Conservation (phyloP, 2,888 invertebrate species). For the Philhelius pedissequus region DNA sequence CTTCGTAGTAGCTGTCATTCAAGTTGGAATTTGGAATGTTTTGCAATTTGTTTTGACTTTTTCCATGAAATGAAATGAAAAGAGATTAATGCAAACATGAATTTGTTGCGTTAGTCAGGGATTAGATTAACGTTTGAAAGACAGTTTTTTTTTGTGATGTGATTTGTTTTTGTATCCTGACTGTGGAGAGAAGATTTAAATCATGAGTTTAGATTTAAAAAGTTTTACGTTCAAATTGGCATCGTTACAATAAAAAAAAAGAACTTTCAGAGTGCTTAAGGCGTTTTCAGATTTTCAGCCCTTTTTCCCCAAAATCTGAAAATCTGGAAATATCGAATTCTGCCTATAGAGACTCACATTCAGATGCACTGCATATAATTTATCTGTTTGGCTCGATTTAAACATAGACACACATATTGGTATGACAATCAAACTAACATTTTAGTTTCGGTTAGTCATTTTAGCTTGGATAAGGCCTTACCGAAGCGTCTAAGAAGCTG, state of each 20-base stretch:
- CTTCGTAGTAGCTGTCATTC: constrained; percentile 37
- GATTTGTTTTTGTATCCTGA: constrained; percentile 1
- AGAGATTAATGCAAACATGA: constrained; percentile 6
- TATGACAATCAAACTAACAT: too few relatives aligned
- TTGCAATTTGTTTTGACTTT: constrained; percentile 67
- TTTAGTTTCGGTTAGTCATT: too few relatives aligned
- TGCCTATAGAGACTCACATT: too few relatives aligned
- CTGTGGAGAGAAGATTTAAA: neutral
- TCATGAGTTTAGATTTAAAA: neutral
- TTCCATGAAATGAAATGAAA: constrained; percentile 18
- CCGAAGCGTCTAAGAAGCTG: too few relatives aligned
- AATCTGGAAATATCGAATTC: too few relatives aligned
- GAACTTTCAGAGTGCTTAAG: neutral
- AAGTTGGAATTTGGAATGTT: constrained; percentile 57
- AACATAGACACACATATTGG: too few relatives aligned
- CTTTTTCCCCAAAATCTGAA: too few relatives aligned
- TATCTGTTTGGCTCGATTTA: too few relatives aligned
- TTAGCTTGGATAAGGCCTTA: too few relatives aligned
- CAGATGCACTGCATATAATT: too few relatives aligned
- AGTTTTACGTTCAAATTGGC: neutral
- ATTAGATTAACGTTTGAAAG: constrained; percentile 57
- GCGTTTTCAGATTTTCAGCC: too few relatives aligned
- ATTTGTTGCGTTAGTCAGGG: constrained; percentile 45
- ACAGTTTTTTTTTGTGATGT: neutral
- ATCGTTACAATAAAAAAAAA: neutral